phyloP scores from a whole-genome alignment of 2,888 invertebrate genomes.

The Cataglyphis albicans region DNA sequence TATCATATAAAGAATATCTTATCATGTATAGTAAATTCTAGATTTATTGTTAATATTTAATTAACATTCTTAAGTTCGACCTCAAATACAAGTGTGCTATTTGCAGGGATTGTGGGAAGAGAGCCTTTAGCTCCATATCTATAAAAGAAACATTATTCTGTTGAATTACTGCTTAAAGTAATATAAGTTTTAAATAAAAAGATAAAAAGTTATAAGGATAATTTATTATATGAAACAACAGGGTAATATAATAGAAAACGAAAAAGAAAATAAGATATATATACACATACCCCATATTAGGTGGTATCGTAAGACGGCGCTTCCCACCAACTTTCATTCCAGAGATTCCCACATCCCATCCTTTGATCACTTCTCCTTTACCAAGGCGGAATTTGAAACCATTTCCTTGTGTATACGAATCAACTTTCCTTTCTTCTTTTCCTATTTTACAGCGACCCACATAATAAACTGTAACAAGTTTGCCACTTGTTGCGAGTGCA shows the following conservation, averaged over 20 bases:
- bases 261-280: neutral
- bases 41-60: conserved; percentile 82
- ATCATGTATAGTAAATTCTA: neutral
- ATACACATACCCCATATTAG: conserved; percentile 93
- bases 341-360: conserved; percentile 95
- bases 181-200: neutral
- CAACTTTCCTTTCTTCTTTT: conserved; percentile 90
- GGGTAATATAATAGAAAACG: neutral
- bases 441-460: conserved; percentile 95
- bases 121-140: conserved; percentile 92
- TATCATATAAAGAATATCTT: no score
- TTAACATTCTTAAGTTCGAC: conserved; percentile 94
- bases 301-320: conserved; percentile 93
- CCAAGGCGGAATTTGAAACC: conserved; percentile 96
- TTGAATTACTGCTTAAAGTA: conserved; percentile 1
- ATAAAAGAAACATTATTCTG: conserved; percentile 77
- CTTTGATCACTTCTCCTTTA: conserved; percentile 94
- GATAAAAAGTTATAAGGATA: neutral
- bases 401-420: conserved; percentile 91
- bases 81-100: conserved; percentile 95
- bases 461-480: conserved; percentile 93
- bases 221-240: neutral
- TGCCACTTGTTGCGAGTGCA: conserved; percentile 91
- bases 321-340: conserved; percentile 98
- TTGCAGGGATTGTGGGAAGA: conserved; percentile 95